Evolutionary conservation across 92 coral and sea anemone genomes (phyloP).

Genomic region (Metridium senile): DNA sequence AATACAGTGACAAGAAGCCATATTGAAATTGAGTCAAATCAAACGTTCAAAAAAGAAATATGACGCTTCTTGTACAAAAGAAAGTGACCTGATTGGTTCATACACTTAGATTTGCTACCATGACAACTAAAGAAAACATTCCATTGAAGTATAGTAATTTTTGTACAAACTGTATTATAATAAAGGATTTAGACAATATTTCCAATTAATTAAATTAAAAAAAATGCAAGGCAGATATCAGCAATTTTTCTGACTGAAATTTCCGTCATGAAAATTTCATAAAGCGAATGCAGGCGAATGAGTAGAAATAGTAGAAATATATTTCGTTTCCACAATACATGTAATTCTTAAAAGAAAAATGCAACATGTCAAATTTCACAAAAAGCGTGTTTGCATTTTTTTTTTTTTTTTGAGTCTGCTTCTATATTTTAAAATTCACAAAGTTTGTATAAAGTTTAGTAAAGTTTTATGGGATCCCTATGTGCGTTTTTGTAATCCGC

Average conservation of each 20-base stretch:
- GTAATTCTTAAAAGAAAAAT: no score
- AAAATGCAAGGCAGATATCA: no score
- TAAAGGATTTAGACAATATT: background rate
- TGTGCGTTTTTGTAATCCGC: background rate
- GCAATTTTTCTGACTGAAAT: background rate
- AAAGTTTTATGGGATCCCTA: slow-evolving; percentile 15
- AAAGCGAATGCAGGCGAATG: no score
- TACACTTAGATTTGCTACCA: slow-evolving; percentile 1
- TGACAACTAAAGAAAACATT: slow-evolving; percentile 22
- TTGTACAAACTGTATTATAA: no score
- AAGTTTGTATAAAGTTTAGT: no score
- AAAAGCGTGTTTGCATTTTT: no score
- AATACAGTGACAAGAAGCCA: slow-evolving; percentile 31
- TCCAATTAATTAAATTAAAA: background rate
- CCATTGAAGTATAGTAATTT: slow-evolving; percentile 13
- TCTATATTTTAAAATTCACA: no score
- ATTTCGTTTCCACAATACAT: no score
- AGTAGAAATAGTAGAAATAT: no score
- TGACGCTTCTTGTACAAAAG: slow-evolving; percentile 35
- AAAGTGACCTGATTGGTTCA: slow-evolving; percentile 11
- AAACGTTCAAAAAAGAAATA: slow-evolving; percentile 38
- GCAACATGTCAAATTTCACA: no score
- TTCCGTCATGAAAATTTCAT: no score
- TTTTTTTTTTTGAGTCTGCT: no score
- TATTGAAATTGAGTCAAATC: slow-evolving; percentile 17